A percentile compares a stretch with the other conserved stretches of the same genome.
Conservation (phyloP, 2,113 vertebrate genomes). For the Microtus ochrogaster region DNA sequence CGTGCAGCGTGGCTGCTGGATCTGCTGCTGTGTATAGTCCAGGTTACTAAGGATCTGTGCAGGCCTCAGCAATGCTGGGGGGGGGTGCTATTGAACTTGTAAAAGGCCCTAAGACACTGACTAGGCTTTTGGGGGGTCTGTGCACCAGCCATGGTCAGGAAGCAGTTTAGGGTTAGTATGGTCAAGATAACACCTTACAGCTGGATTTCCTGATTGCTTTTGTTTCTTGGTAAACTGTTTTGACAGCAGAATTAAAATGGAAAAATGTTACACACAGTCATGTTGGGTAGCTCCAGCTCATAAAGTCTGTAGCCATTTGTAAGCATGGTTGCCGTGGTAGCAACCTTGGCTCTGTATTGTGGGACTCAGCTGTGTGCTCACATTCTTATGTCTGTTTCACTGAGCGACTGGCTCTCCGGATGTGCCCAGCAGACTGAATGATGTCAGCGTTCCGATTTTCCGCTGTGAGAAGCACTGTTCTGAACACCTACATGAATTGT, state of each 20-base stretch:
- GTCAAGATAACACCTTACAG: background rate
- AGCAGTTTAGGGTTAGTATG: background rate
- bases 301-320: background rate
- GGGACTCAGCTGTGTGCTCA: background rate
- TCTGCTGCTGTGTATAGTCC: background rate
- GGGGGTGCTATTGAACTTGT: background rate
- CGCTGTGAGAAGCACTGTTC: background rate
- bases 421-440: background rate
- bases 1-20: background rate
- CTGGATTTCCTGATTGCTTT: background rate
- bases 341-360: rapidly evolving
- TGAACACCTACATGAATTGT: background rate
- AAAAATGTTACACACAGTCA: background rate
- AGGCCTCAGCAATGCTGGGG: background rate
- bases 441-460: rapidly evolving
- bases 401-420: background rate
- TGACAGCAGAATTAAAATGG: background rate
- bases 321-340: rapidly evolving
- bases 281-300: background rate
- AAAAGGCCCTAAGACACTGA: background rate
- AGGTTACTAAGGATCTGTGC: background rate
- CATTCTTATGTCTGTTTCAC: background rate
- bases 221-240: background rate
- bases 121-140: rapidly evolving
- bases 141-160: background rate